Evolutionary conservation across 2,888 invertebrate genomes (phyloP).

Genomic region (Drosophila subsilvestris): DNA sequence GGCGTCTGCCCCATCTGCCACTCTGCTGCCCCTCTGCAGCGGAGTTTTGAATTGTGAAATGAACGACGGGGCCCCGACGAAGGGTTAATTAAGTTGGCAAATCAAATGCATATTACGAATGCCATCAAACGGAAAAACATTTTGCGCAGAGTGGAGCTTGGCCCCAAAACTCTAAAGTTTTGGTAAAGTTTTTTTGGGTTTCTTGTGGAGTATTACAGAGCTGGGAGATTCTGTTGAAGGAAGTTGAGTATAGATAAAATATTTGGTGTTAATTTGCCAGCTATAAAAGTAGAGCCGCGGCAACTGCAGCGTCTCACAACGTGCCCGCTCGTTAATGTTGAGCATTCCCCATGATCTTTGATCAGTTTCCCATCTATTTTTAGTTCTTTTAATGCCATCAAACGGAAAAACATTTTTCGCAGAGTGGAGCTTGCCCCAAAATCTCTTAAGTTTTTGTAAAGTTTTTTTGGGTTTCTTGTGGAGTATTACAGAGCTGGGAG

Average conservation of each 20-base stretch:
- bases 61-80: conserved; percentile 3
- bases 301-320: too few species aligned
- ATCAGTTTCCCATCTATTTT: too few species aligned
- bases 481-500: neutral
- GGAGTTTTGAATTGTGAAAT: conserved; percentile 13
- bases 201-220: neutral
- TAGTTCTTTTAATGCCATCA: too few species aligned
- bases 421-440: too few species aligned
- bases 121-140: neutral
- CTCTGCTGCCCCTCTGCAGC: conserved; percentile 4
- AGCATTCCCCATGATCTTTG: too few species aligned
- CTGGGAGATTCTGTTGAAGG: neutral
- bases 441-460: too few species aligned
- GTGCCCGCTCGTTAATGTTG: too few species aligned
- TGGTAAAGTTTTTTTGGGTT: too few species aligned
- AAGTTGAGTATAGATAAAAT: too few species aligned
- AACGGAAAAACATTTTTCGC: neutral
- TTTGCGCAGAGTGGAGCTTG: neutral
- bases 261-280: too few species aligned
- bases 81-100: conserved; percentile 34
- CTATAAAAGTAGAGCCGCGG: too few species aligned
- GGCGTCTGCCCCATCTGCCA: conserved; percentile 3
- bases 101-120: conserved; percentile 32
- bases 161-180: too few species aligned
- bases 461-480: neutral